phyloP scores from a whole-genome alignment of 2,797 vertebrate genomes.

The Hephaestus fuliginosus region DNA sequence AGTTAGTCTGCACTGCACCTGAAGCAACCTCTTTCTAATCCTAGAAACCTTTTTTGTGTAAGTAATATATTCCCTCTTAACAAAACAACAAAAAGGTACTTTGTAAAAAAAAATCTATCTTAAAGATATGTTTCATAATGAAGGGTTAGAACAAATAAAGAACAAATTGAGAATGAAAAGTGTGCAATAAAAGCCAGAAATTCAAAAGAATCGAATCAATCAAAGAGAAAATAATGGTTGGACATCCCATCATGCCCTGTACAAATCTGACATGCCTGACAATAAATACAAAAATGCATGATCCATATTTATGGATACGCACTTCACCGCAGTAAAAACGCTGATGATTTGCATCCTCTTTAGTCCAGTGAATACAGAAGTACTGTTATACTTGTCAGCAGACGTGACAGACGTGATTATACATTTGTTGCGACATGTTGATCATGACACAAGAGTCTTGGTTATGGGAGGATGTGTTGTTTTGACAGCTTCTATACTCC shows the following conservation, averaged over 20 bases:
- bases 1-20: background rate
- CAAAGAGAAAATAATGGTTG: background rate
- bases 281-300: conserved; percentile 1
- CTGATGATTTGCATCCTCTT: background rate
- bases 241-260: too few species aligned
- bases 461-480: background rate
- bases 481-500: background rate
- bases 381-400: background rate
- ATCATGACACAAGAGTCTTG: background rate
- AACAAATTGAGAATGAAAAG: background rate
- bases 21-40: background rate
- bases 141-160: background rate
- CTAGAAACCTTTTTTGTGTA: background rate
- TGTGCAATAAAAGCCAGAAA: background rate
- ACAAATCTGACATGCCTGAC: background rate
- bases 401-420: background rate
- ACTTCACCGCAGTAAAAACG: background rate
- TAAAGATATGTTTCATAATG: background rate
- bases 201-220: background rate
- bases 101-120: background rate
- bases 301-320: background rate
- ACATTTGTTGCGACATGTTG: background rate
- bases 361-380: too few species aligned
- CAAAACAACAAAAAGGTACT: background rate
- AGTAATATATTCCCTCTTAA: background rate